Evolutionary conservation across 2,113 vertebrate genomes (phyloP), one percentile per base, ranked within the genome.

Genomic region (Thamnophis sirtalis): DNA sequence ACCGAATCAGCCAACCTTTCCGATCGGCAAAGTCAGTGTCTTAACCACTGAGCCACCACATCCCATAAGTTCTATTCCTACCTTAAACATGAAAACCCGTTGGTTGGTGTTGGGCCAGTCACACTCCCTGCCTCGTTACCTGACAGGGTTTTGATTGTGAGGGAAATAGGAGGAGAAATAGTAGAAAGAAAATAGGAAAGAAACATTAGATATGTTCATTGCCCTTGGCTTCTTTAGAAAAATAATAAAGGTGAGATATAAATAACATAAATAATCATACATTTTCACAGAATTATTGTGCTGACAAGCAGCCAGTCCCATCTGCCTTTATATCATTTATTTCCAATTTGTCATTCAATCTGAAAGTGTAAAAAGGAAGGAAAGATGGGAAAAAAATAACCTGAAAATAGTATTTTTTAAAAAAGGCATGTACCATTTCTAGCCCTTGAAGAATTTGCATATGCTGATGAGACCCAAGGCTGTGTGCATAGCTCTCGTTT

Each of bases 391-490:
- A 0, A 21, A 19, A 7, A 80, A 0, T 80, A 33, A 33, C 5
- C 68, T 86, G 50, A 50, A 28, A 24, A 28, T 51, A 28, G 43
- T 3, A 9, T 26, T 43, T 49, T 24, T 21, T 85, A 3, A 54
- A 55, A 60, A 60, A 60, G 28, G 4, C 63, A 68, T 88, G 92
- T 56, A 22, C 63, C 88, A 88, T 87, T 92, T 95, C 90, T 68
- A 53, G 87, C 92, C 93, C 43, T 89, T 87, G 28, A 85, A 92
- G 86, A 0, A 91, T 93, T 56, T 94, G 90, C 54, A 3, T 88
- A 6, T 91, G 55, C 93, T 93, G 89, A 92, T 93, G 33, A 80
- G 5, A 80, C 68, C 38, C 5, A 38, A 80, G 68, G 33, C 6
- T 21, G 73, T 80, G 33, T 19, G 7, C 33, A 80, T 15, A 80